Evolutionary conservation across 2,113 vertebrate genomes (phyloP), one percentile per base, ranked within the genome.

Genomic region (Leucosticte australis): DNA sequence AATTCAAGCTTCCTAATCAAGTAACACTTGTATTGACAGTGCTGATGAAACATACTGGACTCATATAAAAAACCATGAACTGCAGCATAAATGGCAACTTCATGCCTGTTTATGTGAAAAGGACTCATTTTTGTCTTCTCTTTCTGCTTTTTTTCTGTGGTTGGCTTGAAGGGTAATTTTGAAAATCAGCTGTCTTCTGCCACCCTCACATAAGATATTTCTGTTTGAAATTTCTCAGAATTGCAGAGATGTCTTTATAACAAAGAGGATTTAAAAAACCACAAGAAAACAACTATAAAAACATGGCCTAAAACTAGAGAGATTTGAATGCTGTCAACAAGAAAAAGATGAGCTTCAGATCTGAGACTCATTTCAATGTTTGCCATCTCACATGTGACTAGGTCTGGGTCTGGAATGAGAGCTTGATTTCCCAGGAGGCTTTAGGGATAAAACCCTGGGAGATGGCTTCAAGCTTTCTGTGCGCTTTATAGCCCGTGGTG

Each of bases 1-100:
- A 78, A 80, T 75, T 75, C 60, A 60, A 56, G 44, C 47, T 64
- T 84, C 56, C 74, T 89, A 86, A 87, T 89, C 67, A 92, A 91
- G 55, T 55, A 75, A 33, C 1, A 0, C 21, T 68, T 80, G 74
- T n/a, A 31, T 81, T 0, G 0, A 83, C 78, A 44, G 31, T 7
- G 0, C 68, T 93, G 42, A 71, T 77, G 49, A 56, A 79, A 68
- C 65, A 68, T 12, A 9, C 22, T 60, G 62, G 53, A n/a, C 55
- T 93, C 39, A 57, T 0, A 0, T 44, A 42, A 68, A 81, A 80
- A 92, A 42, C 4, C n/a, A 63, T 67, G 50, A 89, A 28, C 50
- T 71, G 70, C 46, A 76, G 63, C 4, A 20, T 44, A 77, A 94
- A 83, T 65, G 47, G 30, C 60, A 89, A 57, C 52, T 47, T 86